These are phyloP conservation scores for Diplodus sargus DNA, from an alignment of 2,797 vertebrate genomes.

Conservation along the genomic window DNA sequence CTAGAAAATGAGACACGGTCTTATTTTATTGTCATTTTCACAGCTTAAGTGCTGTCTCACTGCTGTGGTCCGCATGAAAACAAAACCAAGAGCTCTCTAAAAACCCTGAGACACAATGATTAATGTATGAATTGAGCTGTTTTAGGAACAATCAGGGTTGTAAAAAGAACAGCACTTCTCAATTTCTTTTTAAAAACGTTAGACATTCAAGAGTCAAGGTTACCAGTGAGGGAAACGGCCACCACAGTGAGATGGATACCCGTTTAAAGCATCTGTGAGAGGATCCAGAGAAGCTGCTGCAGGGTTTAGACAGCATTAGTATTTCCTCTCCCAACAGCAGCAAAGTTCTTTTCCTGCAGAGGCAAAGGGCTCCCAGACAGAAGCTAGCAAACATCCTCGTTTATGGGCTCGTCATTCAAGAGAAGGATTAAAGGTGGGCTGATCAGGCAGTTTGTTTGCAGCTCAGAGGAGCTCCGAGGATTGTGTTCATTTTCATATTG, in stretches of 20 bases:
- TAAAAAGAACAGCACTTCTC: background rate
- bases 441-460: background rate
- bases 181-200: background rate
- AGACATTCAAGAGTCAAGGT: background rate
- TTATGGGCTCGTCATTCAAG: conserved; percentile 33
- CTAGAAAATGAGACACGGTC: background rate
- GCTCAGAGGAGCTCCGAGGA: background rate
- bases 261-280: conserved; percentile 40
- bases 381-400: conserved; percentile 33
- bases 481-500: background rate
- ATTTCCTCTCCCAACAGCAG: conserved; percentile 34
- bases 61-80: background rate
- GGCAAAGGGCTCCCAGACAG: conserved; percentile 19
- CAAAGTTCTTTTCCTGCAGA: conserved; percentile 49
- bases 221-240: conserved; percentile 1
- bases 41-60: background rate
- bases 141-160: background rate
- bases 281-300: conserved; percentile 45
- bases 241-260: conserved; percentile 30
- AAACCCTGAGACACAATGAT: background rate
- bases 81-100: background rate
- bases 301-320: conserved; percentile 45
- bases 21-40: background rate
- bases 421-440: background rate
- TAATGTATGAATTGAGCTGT: background rate